A percentile compares a stretch with the other conserved stretches of the same genome.
These are phyloP conservation scores for Toxotes jaculatrix DNA, from an alignment of 2,113 vertebrate species.

Conservation along the genomic window DNA sequence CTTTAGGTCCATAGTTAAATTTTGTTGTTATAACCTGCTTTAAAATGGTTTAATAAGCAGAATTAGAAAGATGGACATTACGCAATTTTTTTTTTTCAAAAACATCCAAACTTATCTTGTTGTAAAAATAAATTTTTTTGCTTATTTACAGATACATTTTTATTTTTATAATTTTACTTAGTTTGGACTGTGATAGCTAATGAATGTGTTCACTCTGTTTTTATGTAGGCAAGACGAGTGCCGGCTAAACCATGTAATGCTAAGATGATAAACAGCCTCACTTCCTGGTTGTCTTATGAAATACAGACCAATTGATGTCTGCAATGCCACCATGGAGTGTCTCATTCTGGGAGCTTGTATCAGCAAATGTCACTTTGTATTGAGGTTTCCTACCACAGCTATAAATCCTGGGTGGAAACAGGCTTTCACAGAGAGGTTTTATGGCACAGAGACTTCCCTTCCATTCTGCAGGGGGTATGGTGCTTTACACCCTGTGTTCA, in stretches of 20 bases:
- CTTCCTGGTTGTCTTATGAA: constrained; percentile 33
- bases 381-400: constrained; percentile 72
- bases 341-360: constrained; percentile 61
- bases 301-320: constrained; percentile 50
- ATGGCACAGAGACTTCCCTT: constrained; percentile 84
- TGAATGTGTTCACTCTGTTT: not conserved
- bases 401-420: constrained; percentile 83
- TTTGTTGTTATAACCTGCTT: not conserved
- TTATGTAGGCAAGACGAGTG: not conserved
- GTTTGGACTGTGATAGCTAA: not conserved
- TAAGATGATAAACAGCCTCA: not conserved
- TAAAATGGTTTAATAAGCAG: not conserved
- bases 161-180: too few species aligned
- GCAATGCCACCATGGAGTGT: constrained; percentile 48
- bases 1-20: not conserved
- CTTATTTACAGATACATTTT: not conserved
- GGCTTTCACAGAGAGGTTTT: constrained; percentile 81
- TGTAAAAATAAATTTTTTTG: not conserved
- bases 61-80: not conserved
- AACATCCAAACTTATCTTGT: not conserved
- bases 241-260: not conserved
- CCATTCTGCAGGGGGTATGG: constrained; percentile 82
- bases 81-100: not conserved
- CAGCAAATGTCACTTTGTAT: constrained; percentile 79
- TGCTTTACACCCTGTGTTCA: constrained; percentile 71